Base-by-base conservation (phyloP, 2,113 vertebrate species). In the Ivindomyrus marchei region DNA sequence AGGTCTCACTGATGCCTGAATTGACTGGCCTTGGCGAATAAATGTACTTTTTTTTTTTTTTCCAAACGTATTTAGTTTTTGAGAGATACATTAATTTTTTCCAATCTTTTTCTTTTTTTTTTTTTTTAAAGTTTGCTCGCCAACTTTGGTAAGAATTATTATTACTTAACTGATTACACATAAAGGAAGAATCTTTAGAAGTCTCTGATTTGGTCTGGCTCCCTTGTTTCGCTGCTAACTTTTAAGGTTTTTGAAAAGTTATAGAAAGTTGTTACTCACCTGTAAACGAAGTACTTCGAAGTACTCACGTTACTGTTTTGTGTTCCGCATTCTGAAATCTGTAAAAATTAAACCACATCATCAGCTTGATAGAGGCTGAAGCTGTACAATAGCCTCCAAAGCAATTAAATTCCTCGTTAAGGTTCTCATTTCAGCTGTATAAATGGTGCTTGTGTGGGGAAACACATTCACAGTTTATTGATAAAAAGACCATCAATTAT, bases 1-100 rank as follows among this genome's bases (percentile, higher is more conserved):
- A 47, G 45, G 52, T 50, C 50, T 52, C 1, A 27, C 85, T 6
- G 49, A 31, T 21, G 85, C 50, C 85, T 87, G 49, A 52, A 87
- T 56, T 39, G 27, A 15, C 50, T 87, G 50, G n/a, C 85, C 85
- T 87, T 87, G 85, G 47, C 8, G 7, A 53, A 87, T 19, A 87
- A 87, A 87, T 87, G 11, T 56, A 19, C 46, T 47, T 86, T 86
- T 86, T 86, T 86, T 47, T 87, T 87, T 56, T 87, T 42, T 87
- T 27, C 3, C 50, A 11, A 87, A 87, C 49, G 5, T 53, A 11
- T 53, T 87, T 27, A 10, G 0, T 53, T 36, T 50, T 87, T 56
- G 85, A 56, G 49, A 87, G 50, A 52, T 3, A 36, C 85, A 87
- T 87, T 36, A 2, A 56, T 56, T 56, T 87, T 24, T 31, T 50